Conservation (phyloP, 2,797 vertebrate species). For the Heterohyrax brucei region DNA sequence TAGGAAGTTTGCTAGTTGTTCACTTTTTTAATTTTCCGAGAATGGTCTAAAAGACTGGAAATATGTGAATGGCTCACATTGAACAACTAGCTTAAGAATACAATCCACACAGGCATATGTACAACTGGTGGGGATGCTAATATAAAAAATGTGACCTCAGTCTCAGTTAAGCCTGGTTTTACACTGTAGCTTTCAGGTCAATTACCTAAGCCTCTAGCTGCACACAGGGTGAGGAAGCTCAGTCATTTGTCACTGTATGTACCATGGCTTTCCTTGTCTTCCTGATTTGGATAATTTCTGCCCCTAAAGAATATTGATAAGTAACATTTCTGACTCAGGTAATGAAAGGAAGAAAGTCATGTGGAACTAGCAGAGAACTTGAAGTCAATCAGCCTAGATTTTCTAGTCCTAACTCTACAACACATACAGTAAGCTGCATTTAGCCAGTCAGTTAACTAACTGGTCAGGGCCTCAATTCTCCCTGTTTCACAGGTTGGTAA, state of each 20-base stretch:
- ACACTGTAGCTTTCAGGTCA: not conserved
- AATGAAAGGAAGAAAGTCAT: not conserved
- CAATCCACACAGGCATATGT: not conserved
- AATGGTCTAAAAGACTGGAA: constrained; percentile 21
- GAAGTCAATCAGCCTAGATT: not conserved
- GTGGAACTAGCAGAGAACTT: not conserved
- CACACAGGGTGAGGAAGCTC: not conserved
- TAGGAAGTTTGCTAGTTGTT: constrained; percentile 44
- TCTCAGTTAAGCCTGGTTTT: constrained; percentile 8
- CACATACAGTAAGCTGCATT: not conserved
- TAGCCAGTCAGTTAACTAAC: not conserved
- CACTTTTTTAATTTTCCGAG: constrained; percentile 54
- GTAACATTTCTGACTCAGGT: not conserved
- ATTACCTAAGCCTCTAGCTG: not conserved
- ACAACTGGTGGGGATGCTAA: not conserved
- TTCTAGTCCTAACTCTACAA: not conserved
- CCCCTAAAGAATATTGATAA: not conserved
- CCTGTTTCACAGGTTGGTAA: not conserved
- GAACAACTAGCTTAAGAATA: not conserved
- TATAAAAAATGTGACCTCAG: constrained; percentile 30
- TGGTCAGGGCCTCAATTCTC: not conserved
- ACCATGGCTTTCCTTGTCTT: not conserved
- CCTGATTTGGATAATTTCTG: not conserved
- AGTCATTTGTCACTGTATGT: not conserved
- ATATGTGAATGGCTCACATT: not conserved